Base-by-base conservation (phyloP, 1,140 invertebrate species). In the Eriocheir sinensis region DNA sequence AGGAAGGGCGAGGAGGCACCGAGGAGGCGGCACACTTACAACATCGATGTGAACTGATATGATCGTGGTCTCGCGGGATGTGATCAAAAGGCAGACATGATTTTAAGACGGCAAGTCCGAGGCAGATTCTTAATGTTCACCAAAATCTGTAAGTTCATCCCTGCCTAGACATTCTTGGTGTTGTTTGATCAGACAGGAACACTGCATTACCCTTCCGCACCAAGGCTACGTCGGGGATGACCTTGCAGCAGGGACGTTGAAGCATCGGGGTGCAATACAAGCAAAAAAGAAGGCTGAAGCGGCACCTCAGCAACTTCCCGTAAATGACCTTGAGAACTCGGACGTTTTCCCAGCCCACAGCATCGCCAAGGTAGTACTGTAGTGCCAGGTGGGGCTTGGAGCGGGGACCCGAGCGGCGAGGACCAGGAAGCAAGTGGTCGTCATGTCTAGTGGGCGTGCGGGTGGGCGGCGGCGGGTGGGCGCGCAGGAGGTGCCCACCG, bases 371-470 rank as follows among this genome's bases (percentile, higher is more conserved):
- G n/a, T 21, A 12, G 0, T 38, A 9, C 36, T n/a, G 38, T n/a
- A 41, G 41, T 36, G 60, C 9, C 79, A n/a, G 91, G 36, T 32
- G 38, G n/a, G 27, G 72, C 34, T n/a, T 60, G 44, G 9, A 41
- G 40, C 81, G 34, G n/a, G 34, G 38, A 12, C 9, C 27, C 48
- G 32, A 30, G 17, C 36, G 32, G 38, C 8, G 36, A 27, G 27
- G 36, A 48, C 38, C 12, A 21, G 36, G 21, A 89, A 72, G 60
- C n/a, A 21, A 89, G n/a, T 36, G 40, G 86, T 36, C 9, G 83
- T 92, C 40, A 92, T 92, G 91, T 81, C 91, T 48, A 48, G 92
- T 85, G 92, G 92, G 83, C 81, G 92, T 53, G 81, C 53, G 83
- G 83, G 92, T 32, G 53, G 85, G 15, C 36, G 92, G 85, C 30